Evolutionary conservation across 1,140 invertebrate species (phyloP).

Genomic region (Wiebesia pumilae): DNA sequence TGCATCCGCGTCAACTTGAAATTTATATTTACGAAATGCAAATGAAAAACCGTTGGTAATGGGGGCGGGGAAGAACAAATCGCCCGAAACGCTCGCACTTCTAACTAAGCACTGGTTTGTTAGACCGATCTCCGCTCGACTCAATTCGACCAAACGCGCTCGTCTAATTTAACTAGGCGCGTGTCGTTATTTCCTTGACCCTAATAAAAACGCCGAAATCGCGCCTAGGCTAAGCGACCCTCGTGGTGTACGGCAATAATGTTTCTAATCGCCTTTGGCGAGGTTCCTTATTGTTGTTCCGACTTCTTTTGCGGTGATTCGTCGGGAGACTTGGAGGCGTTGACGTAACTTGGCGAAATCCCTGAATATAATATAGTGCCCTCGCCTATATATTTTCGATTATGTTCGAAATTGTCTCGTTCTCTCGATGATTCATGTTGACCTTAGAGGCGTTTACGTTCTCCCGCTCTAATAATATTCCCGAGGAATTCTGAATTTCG

Average conservation of each 20-base stretch:
- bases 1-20: no score
- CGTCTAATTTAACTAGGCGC: not conserved
- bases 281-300: not conserved
- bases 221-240: not conserved
- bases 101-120: no score
- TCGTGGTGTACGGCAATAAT: conserved; percentile 24
- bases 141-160: not conserved
- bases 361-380: not conserved
- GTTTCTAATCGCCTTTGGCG: conserved; percentile 37
- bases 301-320: conserved; percentile 19
- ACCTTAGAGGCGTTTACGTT: not conserved
- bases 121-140: not conserved
- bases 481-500: not conserved
- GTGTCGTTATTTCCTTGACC: conserved; percentile 2
- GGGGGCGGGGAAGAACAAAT: no score
- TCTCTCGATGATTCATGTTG: not conserved
- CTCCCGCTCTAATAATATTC: not conserved
- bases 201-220: not conserved
- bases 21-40: no score
- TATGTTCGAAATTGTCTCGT: not conserved
- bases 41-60: no score
- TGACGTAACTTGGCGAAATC: not conserved
- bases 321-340: not conserved
- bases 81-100: no score
- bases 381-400: not conserved